A percentile compares a stretch with the other conserved stretches of the same genome.
Evolutionary conservation across 2,797 vertebrate genomes (phyloP).

Genomic region (Thunnus albacares): DNA sequence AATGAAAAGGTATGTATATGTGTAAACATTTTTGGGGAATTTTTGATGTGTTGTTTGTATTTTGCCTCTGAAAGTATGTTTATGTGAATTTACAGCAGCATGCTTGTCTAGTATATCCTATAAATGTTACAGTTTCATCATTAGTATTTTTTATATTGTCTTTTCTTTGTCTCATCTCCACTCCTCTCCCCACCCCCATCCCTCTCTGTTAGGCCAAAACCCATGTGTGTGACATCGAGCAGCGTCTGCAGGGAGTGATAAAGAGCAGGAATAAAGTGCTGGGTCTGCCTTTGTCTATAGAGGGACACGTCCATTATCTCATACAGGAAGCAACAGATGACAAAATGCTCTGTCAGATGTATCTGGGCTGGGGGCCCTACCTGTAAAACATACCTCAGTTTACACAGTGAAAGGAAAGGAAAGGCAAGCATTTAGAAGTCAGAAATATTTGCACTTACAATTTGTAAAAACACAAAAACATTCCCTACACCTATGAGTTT

Average conservation of each 20-base stretch:
- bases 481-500: neutral
- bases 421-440: neutral
- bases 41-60: neutral
- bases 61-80: neutral
- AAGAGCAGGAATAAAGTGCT: slow-evolving; percentile 97
- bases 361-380: slow-evolving; percentile 98
- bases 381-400: slow-evolving; percentile 82
- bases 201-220: slow-evolving; percentile 92
- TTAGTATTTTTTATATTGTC: neutral
- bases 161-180: slow-evolving; percentile 16
- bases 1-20: slow-evolving; percentile 93
- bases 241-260: slow-evolving; percentile 96
- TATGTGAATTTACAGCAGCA: neutral
- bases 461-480: neutral
- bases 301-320: slow-evolving; percentile 98
- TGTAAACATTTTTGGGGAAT: neutral
- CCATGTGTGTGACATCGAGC: slow-evolving; percentile 96
- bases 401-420: neutral
- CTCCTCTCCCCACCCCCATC: neutral
- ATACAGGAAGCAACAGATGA: slow-evolving; percentile 97
- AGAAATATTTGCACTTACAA: slow-evolving; percentile 1
- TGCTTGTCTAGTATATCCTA: neutral
- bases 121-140: neutral
- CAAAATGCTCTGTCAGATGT: slow-evolving; percentile 97
- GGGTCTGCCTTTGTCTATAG: slow-evolving; percentile 96